Evolutionary conservation across 2,797 vertebrate genomes (phyloP).

Genomic region (Gephyroberyx darwinii): DNA sequence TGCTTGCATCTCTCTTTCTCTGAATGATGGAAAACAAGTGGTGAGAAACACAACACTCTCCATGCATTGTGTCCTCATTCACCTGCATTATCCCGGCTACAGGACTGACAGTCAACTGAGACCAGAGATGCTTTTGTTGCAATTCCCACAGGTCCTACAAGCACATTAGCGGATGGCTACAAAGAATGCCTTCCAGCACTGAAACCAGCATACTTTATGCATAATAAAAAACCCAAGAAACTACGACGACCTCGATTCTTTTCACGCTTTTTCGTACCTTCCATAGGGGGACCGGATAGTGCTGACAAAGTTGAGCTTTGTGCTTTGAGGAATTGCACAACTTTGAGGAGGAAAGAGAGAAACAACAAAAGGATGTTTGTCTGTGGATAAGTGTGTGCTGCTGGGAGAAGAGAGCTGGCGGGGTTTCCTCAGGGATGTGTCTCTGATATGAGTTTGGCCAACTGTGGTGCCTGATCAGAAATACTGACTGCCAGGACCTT

Average conservation of each 20-base stretch:
- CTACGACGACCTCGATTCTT: slow-evolving; percentile 20
- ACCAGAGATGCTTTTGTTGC: not conserved
- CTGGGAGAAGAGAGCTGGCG: slow-evolving; percentile 38
- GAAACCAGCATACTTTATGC: slow-evolving; percentile 33
- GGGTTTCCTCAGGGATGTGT: slow-evolving; percentile 43
- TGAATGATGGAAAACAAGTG: not conserved
- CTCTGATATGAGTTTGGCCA: slow-evolving; percentile 33
- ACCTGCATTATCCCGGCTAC: slow-evolving; percentile 24
- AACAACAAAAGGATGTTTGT: slow-evolving; percentile 66
- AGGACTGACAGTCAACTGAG: not conserved
- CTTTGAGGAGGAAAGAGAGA: slow-evolving; percentile 34
- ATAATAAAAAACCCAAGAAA: not conserved
- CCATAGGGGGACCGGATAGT: not conserved
- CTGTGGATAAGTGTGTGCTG: slow-evolving; percentile 47
- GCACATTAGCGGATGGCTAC: not conserved
- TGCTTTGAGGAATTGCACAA: slow-evolving; percentile 30
- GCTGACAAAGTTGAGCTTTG: slow-evolving; percentile 24
- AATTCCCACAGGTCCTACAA: slow-evolving; percentile 11
- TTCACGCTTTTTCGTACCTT: slow-evolving; percentile 21
- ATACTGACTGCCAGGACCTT: not conserved
- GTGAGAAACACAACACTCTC: slow-evolving; percentile 40
- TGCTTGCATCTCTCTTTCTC: no score
- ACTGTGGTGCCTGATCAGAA: slow-evolving; percentile 19
- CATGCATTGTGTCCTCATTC: slow-evolving; percentile 27
- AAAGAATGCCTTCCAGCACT: slow-evolving; percentile 20